Evolutionary conservation across 2,797 vertebrate species (phyloP).

Genomic region (Sciurus carolinensis): DNA sequence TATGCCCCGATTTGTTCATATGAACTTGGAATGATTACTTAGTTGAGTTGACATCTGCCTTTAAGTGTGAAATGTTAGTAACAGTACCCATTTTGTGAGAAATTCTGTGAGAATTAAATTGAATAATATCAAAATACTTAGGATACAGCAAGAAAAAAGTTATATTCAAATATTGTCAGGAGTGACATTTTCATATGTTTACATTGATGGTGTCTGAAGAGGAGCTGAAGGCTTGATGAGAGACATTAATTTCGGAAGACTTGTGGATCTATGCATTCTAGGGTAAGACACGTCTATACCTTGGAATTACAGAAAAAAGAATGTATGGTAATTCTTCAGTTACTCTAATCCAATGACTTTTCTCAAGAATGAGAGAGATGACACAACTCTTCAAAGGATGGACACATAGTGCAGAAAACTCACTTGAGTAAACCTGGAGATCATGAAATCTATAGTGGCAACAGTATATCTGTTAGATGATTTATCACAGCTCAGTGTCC

Average conservation of each 20-base stretch:
- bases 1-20: background rate
- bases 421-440: background rate
- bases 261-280: background rate
- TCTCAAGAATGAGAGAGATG: background rate
- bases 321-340: background rate
- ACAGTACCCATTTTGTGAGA: background rate
- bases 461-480: background rate
- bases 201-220: background rate
- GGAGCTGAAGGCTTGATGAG: background rate
- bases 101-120: background rate
- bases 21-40: background rate
- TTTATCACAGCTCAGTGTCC: background rate
- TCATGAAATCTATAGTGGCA: background rate
- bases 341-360: background rate
- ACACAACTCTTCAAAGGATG: background rate
- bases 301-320: background rate
- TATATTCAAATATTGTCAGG: background rate
- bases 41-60: background rate
- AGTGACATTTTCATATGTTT: background rate
- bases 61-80: background rate
- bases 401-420: background rate
- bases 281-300: background rate
- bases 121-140: conserved; percentile 2
- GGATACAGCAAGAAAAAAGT: background rate
- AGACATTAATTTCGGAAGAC: background rate